Conservation (phyloP, 2,797 vertebrate genomes). For the Astyanax mexicanus region DNA sequence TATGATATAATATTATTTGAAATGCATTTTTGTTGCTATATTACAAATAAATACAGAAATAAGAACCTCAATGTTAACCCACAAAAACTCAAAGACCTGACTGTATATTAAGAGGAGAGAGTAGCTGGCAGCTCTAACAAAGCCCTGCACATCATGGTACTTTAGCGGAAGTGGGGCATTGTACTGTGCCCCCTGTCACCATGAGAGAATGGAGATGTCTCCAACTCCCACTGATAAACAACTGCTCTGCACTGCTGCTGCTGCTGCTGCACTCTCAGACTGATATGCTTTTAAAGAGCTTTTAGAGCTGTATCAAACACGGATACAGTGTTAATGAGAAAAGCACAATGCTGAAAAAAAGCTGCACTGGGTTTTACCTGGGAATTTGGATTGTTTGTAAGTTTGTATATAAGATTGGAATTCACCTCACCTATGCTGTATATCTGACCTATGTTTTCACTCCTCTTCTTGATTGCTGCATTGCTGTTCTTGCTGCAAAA, state of each 20-base stretch:
- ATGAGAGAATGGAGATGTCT: conserved; percentile 58
- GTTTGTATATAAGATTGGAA: too few species aligned
- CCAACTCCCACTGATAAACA: conserved; percentile 43
- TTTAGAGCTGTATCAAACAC: not conserved
- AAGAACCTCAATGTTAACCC: too few species aligned
- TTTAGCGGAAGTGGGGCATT: conserved; percentile 40
- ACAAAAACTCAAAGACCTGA: not conserved
- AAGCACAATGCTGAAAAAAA: too few species aligned
- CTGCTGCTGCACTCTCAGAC: not conserved
- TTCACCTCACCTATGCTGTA: too few species aligned
- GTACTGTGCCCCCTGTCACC: conserved; percentile 53
- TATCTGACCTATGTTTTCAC: too few species aligned
- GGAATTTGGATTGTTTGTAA: too few species aligned
- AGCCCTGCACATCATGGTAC: conserved; percentile 13
- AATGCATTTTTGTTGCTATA: too few species aligned
- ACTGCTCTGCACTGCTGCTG: conserved; percentile 11
- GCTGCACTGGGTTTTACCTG: too few species aligned
- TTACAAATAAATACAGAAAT: too few species aligned
- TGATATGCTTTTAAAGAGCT: not conserved
- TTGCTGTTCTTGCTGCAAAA: not conserved
- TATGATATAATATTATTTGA: too few species aligned
- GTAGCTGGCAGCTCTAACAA: conserved; percentile 18
- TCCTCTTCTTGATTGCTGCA: too few species aligned
- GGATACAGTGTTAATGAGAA: conserved; percentile 2
- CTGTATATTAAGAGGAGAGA: conserved; percentile 17